Evolutionary conservation across 2,888 invertebrate genomes (phyloP).

Genomic region (Pseudococcus viburni): DNA sequence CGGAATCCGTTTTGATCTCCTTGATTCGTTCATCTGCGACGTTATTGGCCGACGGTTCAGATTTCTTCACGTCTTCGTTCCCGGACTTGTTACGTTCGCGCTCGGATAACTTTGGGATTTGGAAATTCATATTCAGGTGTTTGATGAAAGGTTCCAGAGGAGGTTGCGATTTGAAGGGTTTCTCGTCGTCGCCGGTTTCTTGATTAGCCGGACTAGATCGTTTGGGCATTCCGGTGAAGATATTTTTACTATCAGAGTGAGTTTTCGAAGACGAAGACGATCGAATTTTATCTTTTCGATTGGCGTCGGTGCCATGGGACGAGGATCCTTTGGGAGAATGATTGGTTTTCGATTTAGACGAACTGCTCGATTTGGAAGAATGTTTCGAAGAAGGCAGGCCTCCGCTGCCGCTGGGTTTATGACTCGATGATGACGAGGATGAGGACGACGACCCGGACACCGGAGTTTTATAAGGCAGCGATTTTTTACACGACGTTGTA

Average conservation of each 20-base stretch:
- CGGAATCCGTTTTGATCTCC: neutral
- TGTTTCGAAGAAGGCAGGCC: slow-evolving; percentile 19
- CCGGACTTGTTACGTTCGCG: slow-evolving; percentile 56
- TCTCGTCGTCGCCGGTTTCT: slow-evolving; percentile 46
- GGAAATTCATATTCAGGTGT: slow-evolving; percentile 48
- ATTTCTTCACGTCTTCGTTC: slow-evolving; percentile 16
- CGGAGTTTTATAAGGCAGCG: neutral
- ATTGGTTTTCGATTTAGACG: slow-evolving; percentile 52
- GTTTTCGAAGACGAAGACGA: slow-evolving; percentile 38
- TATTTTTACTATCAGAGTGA: slow-evolving; percentile 20
- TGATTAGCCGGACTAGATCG: slow-evolving; percentile 56
- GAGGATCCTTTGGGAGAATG: slow-evolving; percentile 48
- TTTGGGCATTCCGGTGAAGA: slow-evolving; percentile 47
- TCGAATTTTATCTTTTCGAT: slow-evolving; percentile 58
- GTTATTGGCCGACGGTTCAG: slow-evolving; percentile 2
- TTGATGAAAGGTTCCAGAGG: slow-evolving; percentile 16
- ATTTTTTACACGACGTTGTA: slow-evolving; percentile 26
- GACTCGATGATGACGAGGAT: slow-evolving; percentile 1
- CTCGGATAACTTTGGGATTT: slow-evolving; percentile 59
- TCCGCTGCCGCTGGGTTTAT: slow-evolving; percentile 37
- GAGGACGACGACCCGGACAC: neutral
- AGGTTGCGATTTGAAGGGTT: slow-evolving; percentile 40
- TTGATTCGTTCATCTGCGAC: neutral
- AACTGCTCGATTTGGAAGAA: slow-evolving; percentile 53
- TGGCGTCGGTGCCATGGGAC: slow-evolving; percentile 2